phyloP scores from a whole-genome alignment of 2,113 vertebrate species.

The pig (Sus scrofa) region T2T-Sscrofa CM000828.6:33985501-33986000 shows the following conservation, averaged over 20 bases:
- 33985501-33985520: neutral
- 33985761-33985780: neutral
- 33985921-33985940: neutral
- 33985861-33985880: neutral
- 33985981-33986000: neutral
- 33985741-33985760: neutral
- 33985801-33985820: neutral
- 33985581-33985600: neutral
- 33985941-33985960: slow-evolving; percentile 16
- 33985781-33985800: neutral
- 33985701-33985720: neutral
- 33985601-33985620: neutral
- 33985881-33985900: neutral
- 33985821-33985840: neutral
- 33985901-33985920: slow-evolving; percentile 55
- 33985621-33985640: neutral
- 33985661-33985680: neutral
- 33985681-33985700: neutral
- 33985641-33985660: neutral
- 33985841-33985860: neutral
- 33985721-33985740: neutral
- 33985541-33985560: neutral
- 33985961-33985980: neutral
- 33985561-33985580: neutral
- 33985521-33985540: neutral